Evolutionary conservation across 1,140 invertebrate species (phyloP).

Genomic region (Rhopalosiphum padi): DNA sequence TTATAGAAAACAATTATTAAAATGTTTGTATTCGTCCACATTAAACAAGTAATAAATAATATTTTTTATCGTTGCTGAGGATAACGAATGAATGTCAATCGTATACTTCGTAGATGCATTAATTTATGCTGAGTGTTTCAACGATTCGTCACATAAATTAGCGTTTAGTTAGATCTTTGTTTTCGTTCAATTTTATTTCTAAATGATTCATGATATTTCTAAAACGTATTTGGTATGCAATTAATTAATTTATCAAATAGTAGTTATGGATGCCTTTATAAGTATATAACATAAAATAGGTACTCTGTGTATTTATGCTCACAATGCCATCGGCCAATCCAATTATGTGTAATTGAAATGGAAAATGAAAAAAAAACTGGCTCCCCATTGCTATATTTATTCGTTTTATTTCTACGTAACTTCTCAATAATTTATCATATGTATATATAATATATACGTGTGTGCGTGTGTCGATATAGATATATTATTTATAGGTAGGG

Average conservation of each 20-base stretch:
- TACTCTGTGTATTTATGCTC: neutral
- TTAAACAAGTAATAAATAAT: neutral
- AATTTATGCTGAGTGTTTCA: neutral
- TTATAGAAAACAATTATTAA: neutral
- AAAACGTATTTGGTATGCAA: neutral
- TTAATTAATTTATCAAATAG: slow-evolving; percentile 16
- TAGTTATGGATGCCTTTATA: neutral
- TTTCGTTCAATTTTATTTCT: neutral
- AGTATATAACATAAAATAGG: slow-evolving; percentile 1
- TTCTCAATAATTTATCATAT: slow-evolving; percentile 36
- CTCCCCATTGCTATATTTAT: neutral
- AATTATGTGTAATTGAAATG: slow-evolving; percentile 41
- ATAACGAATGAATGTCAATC: neutral
- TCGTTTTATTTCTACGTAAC: slow-evolving; percentile 31
- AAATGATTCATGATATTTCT: neutral
- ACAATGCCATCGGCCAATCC: slow-evolving; percentile 36
- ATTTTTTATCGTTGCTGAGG: neutral
- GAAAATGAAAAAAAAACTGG: slow-evolving; percentile 44
- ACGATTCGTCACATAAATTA: neutral
- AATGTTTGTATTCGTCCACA: neutral
- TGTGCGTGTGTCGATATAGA: neutral
- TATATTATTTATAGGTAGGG: neutral
- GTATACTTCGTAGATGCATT: neutral
- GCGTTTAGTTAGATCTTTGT: neutral
- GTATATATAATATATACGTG: neutral